Conservation (phyloP, 2,797 vertebrate genomes). For the Chelmon rostratus region DNA sequence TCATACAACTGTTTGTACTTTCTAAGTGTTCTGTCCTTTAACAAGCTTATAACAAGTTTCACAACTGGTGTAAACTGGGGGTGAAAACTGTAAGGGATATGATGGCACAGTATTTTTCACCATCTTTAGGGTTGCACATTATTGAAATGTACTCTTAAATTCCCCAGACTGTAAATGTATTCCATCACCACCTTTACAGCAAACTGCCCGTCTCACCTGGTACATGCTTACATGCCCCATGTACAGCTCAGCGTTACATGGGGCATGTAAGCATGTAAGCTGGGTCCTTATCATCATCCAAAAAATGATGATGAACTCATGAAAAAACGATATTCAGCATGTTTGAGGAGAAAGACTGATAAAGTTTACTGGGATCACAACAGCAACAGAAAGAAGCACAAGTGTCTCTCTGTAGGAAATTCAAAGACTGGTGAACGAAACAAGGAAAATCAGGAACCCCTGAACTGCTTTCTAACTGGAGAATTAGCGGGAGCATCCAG, state of each 20-base stretch:
- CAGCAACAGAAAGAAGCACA: not conserved
- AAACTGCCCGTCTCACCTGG: too few relatives aligned
- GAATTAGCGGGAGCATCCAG: not conserved
- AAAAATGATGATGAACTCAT: too few relatives aligned
- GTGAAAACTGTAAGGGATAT: not conserved
- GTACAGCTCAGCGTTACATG: too few relatives aligned
- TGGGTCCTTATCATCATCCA: too few relatives aligned
- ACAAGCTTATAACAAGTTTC: slow-evolving; percentile 5
- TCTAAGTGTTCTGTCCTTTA: not conserved
- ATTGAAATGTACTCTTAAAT: not conserved
- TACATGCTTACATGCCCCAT: too few relatives aligned
- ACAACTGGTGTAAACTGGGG: not conserved
- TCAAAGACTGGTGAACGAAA: not conserved
- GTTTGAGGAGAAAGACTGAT: not conserved
- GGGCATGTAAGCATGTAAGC: too few relatives aligned
- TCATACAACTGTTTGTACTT: not conserved
- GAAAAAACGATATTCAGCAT: too few relatives aligned
- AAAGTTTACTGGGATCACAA: not conserved
- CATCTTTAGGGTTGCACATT: not conserved
- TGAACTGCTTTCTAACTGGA: not conserved
- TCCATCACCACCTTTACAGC: not conserved
- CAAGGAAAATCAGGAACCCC: not conserved
- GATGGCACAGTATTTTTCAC: not conserved
- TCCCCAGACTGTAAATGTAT: not conserved
- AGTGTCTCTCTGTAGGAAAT: too few relatives aligned